Evolutionary conservation across 2,113 vertebrate species (phyloP), one percentile per base, ranked within the genome.

Genomic region (Rhinogobius similis): DNA sequence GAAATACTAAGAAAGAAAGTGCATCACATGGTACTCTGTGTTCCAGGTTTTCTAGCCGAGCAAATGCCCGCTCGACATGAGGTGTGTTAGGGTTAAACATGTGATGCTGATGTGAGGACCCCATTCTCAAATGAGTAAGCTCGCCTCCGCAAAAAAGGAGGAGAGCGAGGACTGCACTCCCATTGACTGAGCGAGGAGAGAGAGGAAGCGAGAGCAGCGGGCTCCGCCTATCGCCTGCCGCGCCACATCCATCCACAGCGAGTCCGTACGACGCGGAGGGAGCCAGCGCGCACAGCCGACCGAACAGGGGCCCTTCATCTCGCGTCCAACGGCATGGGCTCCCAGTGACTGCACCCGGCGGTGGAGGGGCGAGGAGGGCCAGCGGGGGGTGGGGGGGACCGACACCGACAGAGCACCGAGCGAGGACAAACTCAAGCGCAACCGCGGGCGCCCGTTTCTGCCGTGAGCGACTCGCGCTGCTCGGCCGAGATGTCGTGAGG

Each of bases 391-490:
- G 87, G 89, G 89, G 88, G 82, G 71, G 65, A 11, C 14, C 69
- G 62, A 89, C 85, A 71, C 84, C 75, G 38, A 79, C 48, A 59
- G 74, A 83, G 86, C 78, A 87, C 62, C 79, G 79, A 50, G 64
- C 63, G 80, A 90, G 76, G 64, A 80, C 79, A 78, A 84, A 88
- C 81, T 87, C 85, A 88, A 89, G 87, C 90, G 85, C 85, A 87
- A 88, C 92, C 93, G 86, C 85, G 92, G 91, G 90, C 82, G 92
- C 92, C 70, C 85, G 93, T 13, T 41, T 10, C 89, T 65, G 91
- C 90, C 93, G 96, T 96, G 96, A 93, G 87, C 88, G 91, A 85
- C 93, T 86, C 79, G 91, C 92, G 73, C 90, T 85, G 73, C 74
- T 90, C 86, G 80, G 90, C 78, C 72, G 91, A 86, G 91, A 86